Percentiles rank a stretch among this genome's conserved stretches.
Conservation (phyloP, 2,113 vertebrate genomes). For the Crotophaga sulcirostris region DNA sequence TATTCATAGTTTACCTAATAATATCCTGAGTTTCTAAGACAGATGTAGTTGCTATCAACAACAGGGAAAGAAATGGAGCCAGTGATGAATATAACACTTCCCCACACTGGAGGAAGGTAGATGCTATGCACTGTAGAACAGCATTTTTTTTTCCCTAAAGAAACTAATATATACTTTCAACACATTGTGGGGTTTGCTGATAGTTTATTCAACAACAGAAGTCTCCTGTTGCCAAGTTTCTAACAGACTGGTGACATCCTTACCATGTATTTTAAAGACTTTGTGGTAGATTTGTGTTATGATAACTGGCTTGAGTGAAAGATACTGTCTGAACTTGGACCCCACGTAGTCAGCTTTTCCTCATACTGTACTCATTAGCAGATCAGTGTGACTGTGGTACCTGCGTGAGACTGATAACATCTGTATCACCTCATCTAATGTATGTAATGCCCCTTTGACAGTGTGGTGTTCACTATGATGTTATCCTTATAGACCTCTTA, state of each 20-base stretch:
- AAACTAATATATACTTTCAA: not conserved
- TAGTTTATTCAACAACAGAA: not conserved
- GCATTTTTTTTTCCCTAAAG: not conserved
- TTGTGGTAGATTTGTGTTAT: not conserved
- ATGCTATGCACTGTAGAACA: not conserved
- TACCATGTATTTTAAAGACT: not conserved
- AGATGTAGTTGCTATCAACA: constrained; percentile 25
- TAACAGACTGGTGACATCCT: not conserved
- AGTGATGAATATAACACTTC: not conserved
- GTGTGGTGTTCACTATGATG: not conserved
- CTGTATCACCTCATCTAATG: not conserved
- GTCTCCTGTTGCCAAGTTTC: not conserved
- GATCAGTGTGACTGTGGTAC: not conserved
- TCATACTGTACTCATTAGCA: not conserved
- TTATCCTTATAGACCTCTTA: not conserved
- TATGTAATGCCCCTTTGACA: not conserved
- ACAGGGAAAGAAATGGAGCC: not conserved
- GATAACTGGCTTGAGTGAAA: not conserved
- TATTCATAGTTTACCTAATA: constrained; percentile 53
- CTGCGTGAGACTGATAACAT: not conserved
- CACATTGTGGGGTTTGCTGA: not conserved
- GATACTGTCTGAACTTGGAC: not conserved
- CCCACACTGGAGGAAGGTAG: not conserved
- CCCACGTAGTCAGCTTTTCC: not conserved
- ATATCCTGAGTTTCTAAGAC: constrained; percentile 26